Conservation (phyloP, 2,113 vertebrate species). For the Odocoileus hemionus region DNA sequence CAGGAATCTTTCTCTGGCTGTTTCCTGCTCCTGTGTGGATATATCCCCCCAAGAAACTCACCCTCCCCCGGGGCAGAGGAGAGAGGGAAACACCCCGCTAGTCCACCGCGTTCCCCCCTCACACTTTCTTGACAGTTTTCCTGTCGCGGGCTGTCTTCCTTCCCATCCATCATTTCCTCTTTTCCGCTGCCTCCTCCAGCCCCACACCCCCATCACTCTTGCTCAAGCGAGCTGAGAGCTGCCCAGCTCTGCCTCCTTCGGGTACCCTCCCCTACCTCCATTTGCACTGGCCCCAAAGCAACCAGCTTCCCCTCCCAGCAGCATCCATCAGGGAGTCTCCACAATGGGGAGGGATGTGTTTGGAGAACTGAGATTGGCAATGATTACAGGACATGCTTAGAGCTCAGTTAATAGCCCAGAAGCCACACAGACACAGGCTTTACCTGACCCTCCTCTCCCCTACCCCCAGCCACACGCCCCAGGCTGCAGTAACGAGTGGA, state of each 20-base stretch:
- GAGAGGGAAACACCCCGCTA: not conserved
- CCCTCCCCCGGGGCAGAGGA: rapidly evolving
- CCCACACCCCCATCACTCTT: not conserved
- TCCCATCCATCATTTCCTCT: conserved; percentile 40
- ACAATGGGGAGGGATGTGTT: not conserved
- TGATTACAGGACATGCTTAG: not conserved
- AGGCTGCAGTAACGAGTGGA: not conserved
- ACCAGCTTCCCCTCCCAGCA: not conserved
- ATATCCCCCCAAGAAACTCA: not conserved
- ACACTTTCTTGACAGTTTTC: not conserved
- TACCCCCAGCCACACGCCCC: rapidly evolving
- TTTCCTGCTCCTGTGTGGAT: not conserved
- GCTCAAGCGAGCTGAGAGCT: not conserved
- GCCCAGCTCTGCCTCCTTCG: not conserved
- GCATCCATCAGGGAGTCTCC: not conserved
- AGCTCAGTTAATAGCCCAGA: not conserved
- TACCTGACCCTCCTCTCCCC: not conserved
- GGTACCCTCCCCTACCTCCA: not conserved
- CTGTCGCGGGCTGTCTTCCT: not conserved
- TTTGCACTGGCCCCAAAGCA: not conserved
- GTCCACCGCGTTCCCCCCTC: rapidly evolving
- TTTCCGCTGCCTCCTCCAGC: not conserved
- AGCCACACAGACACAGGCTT: not conserved
- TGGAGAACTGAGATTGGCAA: rapidly evolving
- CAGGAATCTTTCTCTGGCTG: not conserved